phyloP scores from a whole-genome alignment of 2,113 vertebrate species.

The Sapajus apella region DNA sequence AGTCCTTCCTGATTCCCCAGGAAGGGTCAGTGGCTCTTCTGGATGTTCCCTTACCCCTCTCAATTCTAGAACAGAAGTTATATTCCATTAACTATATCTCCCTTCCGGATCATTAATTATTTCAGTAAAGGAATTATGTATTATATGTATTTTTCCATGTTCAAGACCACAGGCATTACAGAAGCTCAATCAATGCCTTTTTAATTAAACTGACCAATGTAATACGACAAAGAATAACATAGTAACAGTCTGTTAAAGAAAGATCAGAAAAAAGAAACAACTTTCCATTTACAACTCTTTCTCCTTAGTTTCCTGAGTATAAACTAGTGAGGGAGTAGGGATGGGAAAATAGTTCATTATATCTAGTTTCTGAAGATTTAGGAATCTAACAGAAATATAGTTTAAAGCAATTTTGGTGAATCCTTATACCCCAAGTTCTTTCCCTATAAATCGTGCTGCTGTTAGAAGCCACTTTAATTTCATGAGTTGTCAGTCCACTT shows the following conservation, averaged over 20 bases:
- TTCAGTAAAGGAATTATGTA: background rate
- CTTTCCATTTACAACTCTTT: background rate
- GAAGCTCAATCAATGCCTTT: background rate
- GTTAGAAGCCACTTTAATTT: constrained; percentile 31
- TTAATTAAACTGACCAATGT: background rate
- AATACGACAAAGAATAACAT: background rate
- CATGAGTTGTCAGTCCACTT: background rate
- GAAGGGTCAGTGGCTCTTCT: background rate
- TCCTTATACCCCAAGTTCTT: background rate
- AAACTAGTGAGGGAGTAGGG: background rate
- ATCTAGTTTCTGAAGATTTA: background rate
- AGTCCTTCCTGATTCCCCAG: background rate
- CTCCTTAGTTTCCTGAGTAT: background rate
- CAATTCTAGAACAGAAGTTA: background rate
- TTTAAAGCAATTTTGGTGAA: constrained; percentile 8
- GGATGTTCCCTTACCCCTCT: background rate
- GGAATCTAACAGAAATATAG: background rate
- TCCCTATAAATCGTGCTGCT: background rate
- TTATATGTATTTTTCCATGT: background rate
- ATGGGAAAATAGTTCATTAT: background rate
- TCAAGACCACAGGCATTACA: background rate
- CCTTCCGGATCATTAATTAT: background rate
- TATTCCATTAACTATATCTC: background rate
- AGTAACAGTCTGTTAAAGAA: background rate
- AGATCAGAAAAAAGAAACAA: background rate